Evolutionary conservation across 2,888 invertebrate species (phyloP).

Genomic region (Spialia ferax): DNA sequence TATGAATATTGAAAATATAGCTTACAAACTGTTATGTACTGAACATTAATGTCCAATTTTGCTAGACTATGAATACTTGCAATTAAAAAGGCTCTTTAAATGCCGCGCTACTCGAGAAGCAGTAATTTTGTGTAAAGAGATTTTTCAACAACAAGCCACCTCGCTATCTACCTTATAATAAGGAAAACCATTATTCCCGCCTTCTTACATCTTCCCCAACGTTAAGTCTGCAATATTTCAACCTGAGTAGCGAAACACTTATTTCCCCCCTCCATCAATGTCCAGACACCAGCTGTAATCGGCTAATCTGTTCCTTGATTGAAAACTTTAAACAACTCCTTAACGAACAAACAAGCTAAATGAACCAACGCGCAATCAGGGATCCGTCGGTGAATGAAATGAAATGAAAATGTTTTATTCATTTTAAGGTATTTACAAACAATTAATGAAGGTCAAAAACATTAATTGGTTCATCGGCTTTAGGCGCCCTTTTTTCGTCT

Average conservation of each 20-base stretch:
- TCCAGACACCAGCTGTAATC: constrained; percentile 34
- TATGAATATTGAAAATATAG: no score
- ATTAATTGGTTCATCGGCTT: no score
- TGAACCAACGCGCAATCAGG: not conserved
- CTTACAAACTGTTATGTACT: no score
- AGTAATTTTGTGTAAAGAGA: not conserved
- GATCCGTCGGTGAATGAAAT: not conserved
- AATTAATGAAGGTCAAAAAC: no score
- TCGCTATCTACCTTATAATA: not conserved
- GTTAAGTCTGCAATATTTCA: constrained; percentile 28
- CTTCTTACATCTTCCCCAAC: not conserved
- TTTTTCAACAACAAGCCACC: not conserved
- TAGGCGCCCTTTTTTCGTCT: no score
- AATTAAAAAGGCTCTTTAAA: not conserved
- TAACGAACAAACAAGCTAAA: constrained; percentile 10
- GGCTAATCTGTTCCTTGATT: constrained; percentile 35
- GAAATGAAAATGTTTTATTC: not conserved
- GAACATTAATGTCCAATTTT: no score
- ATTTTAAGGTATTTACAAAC: no score
- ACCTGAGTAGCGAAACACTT: constrained; percentile 22
- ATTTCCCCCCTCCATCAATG: constrained; percentile 31
- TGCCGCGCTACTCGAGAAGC: not conserved
- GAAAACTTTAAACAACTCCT: constrained; percentile 28
- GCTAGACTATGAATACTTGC: no score
- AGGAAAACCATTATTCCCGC: not conserved